Base-by-base conservation (phyloP, 2,888 invertebrate species). In the Caenorhabditis auriculariae region DNA sequence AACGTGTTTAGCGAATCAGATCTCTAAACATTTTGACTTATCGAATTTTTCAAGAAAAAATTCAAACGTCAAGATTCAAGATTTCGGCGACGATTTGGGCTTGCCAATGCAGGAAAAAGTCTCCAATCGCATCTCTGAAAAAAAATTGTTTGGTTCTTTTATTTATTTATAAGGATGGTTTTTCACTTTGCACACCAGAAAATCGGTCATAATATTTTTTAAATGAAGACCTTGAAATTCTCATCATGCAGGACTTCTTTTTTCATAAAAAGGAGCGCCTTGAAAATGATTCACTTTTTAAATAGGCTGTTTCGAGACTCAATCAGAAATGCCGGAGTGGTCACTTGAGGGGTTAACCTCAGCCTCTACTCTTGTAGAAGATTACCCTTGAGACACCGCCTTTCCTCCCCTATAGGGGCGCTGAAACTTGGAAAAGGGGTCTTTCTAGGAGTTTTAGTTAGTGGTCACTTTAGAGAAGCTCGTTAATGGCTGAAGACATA, bases 91-190 rank as follows among this genome's bases (percentile, higher is more conserved):
- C 43, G 9, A 63, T n/a, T 17, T 55, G 38, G 7, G 45, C 63
- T 35, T 63, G 53, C 63, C 63, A 63, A 19, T 38, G 38, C 15
- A 52, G 39, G 29, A 63, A 55, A 32, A 63, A 63, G 9, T 45
- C 28, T 9, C n/a, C n/a, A 7, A 61, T 42, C 0, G 56, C 53
- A 12, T 61, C 57, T 17, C 50, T 24, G 24, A 21, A 17, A 3
- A 4, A 45, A 35, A 21, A 4, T 42, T 3, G 3, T 24, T 42
- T 24, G 19, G 21, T 42, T 24, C 21, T 4, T 4, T 9, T 17
- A 41, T 9, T 15, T n/a, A 7, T 37, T 37, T 37, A 4, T 17
- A 37, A 37, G 37, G 37, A 19, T 19, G 37, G 37, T 17, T 17
- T 17, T 37, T n/a, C 19, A n/a, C n/a, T 37, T 19, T 3, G 4